Percentiles rank a stretch among this genome's conserved stretches.
Conservation (phyloP, 2,888 invertebrate genomes). For the Pollenia griseotomentosa region DNA sequence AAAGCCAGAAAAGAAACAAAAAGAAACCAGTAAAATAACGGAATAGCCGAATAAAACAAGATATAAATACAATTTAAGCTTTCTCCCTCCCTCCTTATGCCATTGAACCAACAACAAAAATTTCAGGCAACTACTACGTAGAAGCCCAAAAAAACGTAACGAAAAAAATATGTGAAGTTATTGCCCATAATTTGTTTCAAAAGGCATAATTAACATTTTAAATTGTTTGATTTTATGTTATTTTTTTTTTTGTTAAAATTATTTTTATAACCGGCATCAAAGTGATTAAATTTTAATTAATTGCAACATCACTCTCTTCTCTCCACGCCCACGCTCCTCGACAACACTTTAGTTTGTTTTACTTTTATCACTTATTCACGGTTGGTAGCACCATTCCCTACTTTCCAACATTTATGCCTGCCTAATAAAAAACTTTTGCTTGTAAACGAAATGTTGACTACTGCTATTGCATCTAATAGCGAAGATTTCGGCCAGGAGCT, state of each 20-base stretch:
- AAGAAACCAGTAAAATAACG: constrained; percentile 44
- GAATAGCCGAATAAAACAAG: constrained; percentile 38
- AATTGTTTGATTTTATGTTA: background rate
- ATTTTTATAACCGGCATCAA: constrained; percentile 12
- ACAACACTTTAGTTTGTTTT: background rate
- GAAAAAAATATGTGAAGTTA: constrained; percentile 37
- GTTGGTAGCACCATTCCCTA: background rate
- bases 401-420: constrained; percentile 21
- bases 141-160: background rate
- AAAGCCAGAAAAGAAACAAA: constrained; percentile 65
- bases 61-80: constrained; percentile 47
- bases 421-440: constrained; percentile 7
- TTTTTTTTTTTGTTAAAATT: constrained; percentile 10
- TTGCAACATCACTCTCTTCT: background rate
- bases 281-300: constrained; percentile 8
- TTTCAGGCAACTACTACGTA: background rate
- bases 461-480: constrained; percentile 2
- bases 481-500: constrained; percentile 20
- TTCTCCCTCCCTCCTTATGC: constrained; percentile 26
- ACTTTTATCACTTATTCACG: background rate
- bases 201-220: constrained; percentile 11
- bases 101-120: constrained; percentile 29
- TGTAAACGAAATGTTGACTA: constrained; percentile 49
- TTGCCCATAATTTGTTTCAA: constrained; percentile 40
- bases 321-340: background rate